A percentile compares a stretch with the other conserved stretches of the same genome.
Evolutionary conservation across 2,888 invertebrate genomes (phyloP).

Genomic region (Synanthedon formicaeformis): DNA sequence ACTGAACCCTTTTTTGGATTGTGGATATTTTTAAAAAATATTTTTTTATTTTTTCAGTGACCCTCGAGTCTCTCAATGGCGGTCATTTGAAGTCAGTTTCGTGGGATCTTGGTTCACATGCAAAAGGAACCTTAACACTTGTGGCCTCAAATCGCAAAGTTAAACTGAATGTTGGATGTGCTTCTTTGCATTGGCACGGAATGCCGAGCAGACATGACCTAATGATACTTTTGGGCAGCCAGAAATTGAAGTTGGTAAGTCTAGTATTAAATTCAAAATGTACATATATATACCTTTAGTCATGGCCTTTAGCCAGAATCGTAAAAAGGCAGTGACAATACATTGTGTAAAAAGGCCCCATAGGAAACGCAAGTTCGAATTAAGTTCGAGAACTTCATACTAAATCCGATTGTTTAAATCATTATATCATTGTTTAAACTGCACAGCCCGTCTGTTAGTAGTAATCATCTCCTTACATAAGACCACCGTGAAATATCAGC

Average conservation of each 20-base stretch:
- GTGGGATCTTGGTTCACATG: conserved; percentile 70
- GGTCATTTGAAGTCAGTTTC: conserved; percentile 71
- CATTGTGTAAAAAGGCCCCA: not conserved
- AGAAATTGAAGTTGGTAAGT: conserved; percentile 71
- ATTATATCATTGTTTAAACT: too few relatives aligned
- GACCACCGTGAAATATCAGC: too few relatives aligned
- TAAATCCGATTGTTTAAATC: too few relatives aligned
- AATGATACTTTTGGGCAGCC: conserved; percentile 62
- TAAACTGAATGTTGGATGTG: conserved; percentile 75
- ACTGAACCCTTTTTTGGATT: too few relatives aligned
- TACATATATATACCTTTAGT: too few relatives aligned
- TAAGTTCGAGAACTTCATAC: too few relatives aligned
- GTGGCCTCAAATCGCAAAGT: conserved; percentile 72
- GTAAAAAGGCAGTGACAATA: too few relatives aligned
- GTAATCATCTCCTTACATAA: too few relatives aligned
- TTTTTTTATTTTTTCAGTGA: conserved; percentile 54
- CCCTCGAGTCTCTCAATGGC: conserved; percentile 73
- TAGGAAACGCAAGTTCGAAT: too few relatives aligned
- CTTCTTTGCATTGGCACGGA: conserved; percentile 72
- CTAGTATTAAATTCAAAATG: not conserved
- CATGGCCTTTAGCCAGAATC: too few relatives aligned
- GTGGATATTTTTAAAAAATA: not conserved
- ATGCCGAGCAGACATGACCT: conserved; percentile 72
- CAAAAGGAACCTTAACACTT: conserved; percentile 64
- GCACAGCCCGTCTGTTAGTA: too few relatives aligned